Evolutionary conservation across 2,113 vertebrate species (phyloP), one percentile per base, ranked within the genome.

Genomic region (Orientallactaga bullata): DNA sequence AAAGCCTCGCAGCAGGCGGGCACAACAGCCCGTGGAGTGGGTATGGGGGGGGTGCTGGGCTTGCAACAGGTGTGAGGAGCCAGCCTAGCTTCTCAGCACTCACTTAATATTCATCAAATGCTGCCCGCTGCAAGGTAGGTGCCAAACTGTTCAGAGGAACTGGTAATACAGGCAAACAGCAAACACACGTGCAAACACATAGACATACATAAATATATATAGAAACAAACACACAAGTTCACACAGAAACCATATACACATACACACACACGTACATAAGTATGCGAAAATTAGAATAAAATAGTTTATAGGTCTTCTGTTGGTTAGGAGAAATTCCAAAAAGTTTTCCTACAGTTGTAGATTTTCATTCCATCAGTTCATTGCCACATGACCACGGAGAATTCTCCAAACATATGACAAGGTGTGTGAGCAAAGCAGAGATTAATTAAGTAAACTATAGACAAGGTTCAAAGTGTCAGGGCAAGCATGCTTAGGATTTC

Each of bases 21-120:
- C 13, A 37, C 15, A 39, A 69, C 58, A 60, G 60, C 37, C 15
- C 16, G 16, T 2, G 63, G 32, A 23, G 2, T 20, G 6, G 28
- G 15, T 21, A 16, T 8, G n/a, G 39, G 12, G 11, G 68, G 13
- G n/a, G 32, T 71, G 13, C 72, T 63, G 17, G 47, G 71, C 30
- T 39, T 66, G 37, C 89, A 87, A 84, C 88, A 92, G 79, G 86
- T 89, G 71, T 68, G 15, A 35, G 26, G 26, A 80, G 61, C 69
- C 28, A 35, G 24, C 39, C 4, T 66, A 23, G 3, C 35, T 47
- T 42, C 47, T 28, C 23, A 30, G n/a, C n/a, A n/a, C n/a, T n/a
- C 6, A 39, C 18, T 61, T 21, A 24, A 17, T 55, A 26, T 35
- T 86, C 73, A 81, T 60, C 51, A 77, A 20, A 80, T 28, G 63